Percentiles rank a stretch among this genome's conserved stretches.
These are phyloP conservation scores for Gastrophryne carolinensis DNA, from an alignment of 2,797 vertebrate genomes.

Conservation along the genomic window DNA sequence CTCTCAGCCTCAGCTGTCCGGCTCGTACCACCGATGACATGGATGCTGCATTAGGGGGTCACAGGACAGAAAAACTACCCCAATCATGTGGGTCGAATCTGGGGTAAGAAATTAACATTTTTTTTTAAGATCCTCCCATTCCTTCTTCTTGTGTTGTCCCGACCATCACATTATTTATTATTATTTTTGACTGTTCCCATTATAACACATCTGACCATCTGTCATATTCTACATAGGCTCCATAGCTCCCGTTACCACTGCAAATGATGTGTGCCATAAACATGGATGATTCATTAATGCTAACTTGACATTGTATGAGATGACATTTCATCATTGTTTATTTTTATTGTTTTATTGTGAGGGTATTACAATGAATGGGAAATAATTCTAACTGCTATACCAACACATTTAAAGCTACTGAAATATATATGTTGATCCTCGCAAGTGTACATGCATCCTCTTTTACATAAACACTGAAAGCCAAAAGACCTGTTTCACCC, in stretches of 20 bases:
- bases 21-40: conserved; percentile 37
- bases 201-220: neutral
- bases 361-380: too few species aligned
- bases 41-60: conserved; percentile 46
- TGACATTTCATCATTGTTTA: too few species aligned
- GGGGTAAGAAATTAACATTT: conserved; percentile 36
- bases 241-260: conserved; percentile 1
- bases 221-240: conserved; percentile 1
- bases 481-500: neutral
- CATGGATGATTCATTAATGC: conserved; percentile 17
- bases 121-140: neutral
- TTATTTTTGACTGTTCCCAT: too few species aligned
- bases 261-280: conserved; percentile 15
- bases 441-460: neutral
- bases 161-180: conserved; percentile 18
- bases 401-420: too few species aligned
- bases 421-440: neutral
- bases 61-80: conserved; percentile 39
- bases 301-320: too few species aligned
- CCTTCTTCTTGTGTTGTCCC: neutral
- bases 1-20: conserved; percentile 50
- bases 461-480: neutral
- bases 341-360: too few species aligned
- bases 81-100: conserved; percentile 46
- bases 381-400: too few species aligned